A percentile compares a stretch with the other conserved stretches of the same genome.
Evolutionary conservation across 2,797 vertebrate species (phyloP).

Genomic region (Sandelia bainsii): DNA sequence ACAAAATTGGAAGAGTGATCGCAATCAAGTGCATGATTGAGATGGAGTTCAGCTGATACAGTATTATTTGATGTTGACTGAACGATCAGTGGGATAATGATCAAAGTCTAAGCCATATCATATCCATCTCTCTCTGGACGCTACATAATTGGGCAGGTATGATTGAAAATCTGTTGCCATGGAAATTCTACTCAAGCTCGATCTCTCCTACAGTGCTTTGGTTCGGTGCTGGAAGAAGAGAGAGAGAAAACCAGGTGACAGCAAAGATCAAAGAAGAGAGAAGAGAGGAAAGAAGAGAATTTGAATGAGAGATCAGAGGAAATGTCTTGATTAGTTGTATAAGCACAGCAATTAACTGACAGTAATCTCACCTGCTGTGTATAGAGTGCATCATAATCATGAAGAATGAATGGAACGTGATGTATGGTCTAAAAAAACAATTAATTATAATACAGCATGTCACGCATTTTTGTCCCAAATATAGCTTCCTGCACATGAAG

Average conservation of each 20-base stretch:
- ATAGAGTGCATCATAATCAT: conserved; percentile 35
- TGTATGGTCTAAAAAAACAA: conserved; percentile 57
- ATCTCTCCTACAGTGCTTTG: conserved; percentile 58
- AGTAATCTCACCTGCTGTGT: conserved; percentile 34
- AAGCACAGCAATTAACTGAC: conserved; percentile 40
- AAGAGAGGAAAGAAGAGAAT: conserved; percentile 43
- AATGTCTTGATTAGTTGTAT: background rate
- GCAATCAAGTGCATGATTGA: conserved; percentile 33
- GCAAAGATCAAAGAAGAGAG: conserved; percentile 63
- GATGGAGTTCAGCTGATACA: conserved; percentile 43
- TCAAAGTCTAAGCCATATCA: conserved; percentile 67
- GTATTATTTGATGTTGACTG: conserved; percentile 57
- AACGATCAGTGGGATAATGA: conserved; percentile 69
- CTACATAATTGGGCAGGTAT: conserved; percentile 55
- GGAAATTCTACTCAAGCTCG: conserved; percentile 74
- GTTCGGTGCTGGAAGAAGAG: conserved; percentile 38
- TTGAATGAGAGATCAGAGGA: conserved; percentile 52
- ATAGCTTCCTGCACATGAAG: conserved; percentile 16
- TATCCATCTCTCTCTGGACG: conserved; percentile 41
- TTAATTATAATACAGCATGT: conserved; percentile 42
- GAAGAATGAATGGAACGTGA: conserved; percentile 31
- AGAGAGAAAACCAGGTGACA: conserved; percentile 51
- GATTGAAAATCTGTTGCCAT: conserved; percentile 79
- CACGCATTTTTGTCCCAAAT: conserved; percentile 28
- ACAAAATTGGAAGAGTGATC: background rate